A percentile compares a stretch with the other conserved stretches of the same genome.
These are phyloP conservation scores for Fulmarus glacialis DNA, from an alignment of 2,113 vertebrate species.

Conservation along the genomic window DNA sequence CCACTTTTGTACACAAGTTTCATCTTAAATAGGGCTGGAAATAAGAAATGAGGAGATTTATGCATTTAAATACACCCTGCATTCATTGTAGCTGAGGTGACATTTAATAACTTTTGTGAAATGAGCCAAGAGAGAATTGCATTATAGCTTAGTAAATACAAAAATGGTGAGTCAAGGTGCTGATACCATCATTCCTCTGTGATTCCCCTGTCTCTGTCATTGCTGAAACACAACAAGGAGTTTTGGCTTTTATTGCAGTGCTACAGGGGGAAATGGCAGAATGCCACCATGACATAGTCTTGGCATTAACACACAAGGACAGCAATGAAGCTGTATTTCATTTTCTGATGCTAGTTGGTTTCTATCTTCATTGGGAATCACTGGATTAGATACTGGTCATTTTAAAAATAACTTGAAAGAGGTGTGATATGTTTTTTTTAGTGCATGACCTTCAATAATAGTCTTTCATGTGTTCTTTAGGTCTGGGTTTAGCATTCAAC, in stretches of 20 bases:
- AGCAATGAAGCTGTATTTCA: neutral
- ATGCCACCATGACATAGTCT: neutral
- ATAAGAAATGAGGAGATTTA: neutral
- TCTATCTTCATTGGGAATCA: neutral
- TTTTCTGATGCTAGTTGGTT: neutral
- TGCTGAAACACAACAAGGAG: neutral
- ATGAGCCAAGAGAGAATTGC: constrained; percentile 11
- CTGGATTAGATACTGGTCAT: neutral
- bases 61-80: constrained; percentile 1
- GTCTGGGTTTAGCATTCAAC: constrained; percentile 96
- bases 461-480: constrained; percentile 71
- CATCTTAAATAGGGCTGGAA: neutral
- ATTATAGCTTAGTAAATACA: constrained; percentile 19
- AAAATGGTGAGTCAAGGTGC: neutral
- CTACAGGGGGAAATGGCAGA: neutral
- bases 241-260: neutral
- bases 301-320: neutral
- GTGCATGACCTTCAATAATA: constrained; percentile 16
- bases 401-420: neutral
- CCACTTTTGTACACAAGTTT: neutral
- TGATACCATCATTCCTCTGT: neutral
- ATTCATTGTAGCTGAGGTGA: neutral
- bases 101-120: constrained; percentile 48
- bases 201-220: neutral
- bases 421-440: neutral